phyloP scores from a whole-genome alignment of 1,140 invertebrate genomes.

The Drosophila saltans region DNA sequence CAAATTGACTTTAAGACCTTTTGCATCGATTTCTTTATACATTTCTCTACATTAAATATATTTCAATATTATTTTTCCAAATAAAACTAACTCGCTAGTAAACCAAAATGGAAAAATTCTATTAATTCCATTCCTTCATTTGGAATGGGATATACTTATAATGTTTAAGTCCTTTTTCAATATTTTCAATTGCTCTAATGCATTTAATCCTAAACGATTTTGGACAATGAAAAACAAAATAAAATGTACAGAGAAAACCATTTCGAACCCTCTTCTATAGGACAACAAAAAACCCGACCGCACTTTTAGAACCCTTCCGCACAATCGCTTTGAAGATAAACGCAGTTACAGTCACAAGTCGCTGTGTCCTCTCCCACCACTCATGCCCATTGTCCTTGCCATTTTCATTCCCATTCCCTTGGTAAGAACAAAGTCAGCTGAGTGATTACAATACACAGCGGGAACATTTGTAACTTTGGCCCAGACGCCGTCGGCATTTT shows the following conservation, averaged over 20 bases:
- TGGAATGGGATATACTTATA: too few species aligned
- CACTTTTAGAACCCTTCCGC: constrained; percentile 1
- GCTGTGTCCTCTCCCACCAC: neutral
- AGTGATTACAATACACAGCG: constrained; percentile 62
- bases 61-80: too few species aligned
- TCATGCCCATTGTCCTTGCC: neutral
- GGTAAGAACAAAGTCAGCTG: constrained; percentile 36
- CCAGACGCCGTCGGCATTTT: constrained; percentile 45
- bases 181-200: constrained; percentile 7
- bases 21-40: too few species aligned
- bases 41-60: too few species aligned
- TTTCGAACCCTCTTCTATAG: neutral
- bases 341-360: neutral
- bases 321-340: constrained; percentile 9
- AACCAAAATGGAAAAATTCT: too few species aligned
- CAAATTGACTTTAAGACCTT: too few species aligned
- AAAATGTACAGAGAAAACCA: neutral
- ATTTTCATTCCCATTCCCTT: constrained; percentile 6
- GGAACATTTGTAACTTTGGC: constrained; percentile 50
- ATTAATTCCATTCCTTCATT: too few species aligned
- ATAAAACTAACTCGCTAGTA: too few species aligned
- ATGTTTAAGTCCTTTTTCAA: too few species aligned
- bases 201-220: neutral
- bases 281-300: neutral
- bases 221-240: neutral